Conservation (phyloP, 2,113 vertebrate genomes). For the Daphoenositta chrysoptera region DNA sequence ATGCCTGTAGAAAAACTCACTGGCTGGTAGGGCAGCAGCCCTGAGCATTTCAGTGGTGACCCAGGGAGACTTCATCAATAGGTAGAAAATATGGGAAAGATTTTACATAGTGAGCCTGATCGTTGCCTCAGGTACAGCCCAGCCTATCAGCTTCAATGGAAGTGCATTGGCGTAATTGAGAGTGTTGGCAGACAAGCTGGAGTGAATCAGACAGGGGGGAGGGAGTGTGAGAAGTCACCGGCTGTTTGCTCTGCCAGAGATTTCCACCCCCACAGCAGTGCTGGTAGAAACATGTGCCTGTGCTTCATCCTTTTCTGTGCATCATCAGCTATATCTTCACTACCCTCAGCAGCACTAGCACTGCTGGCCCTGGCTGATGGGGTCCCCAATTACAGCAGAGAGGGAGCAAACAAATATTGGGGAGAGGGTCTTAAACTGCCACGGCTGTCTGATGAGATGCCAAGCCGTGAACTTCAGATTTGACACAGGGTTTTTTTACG, state of each 20-base stretch:
- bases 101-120: not conserved
- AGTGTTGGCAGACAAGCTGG: constrained; percentile 20
- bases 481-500: not conserved
- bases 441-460: not conserved
- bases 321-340: not conserved
- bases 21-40: not conserved
- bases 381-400: not conserved
- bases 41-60: not conserved
- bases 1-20: not conserved
- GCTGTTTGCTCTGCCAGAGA: constrained; percentile 45
- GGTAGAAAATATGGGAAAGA: not conserved
- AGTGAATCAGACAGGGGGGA: constrained; percentile 17
- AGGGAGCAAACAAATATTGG: not conserved
- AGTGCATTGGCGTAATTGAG: not conserved
- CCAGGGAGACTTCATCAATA: not conserved
- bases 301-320: not conserved
- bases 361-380: rapidly evolving
- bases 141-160: not conserved
- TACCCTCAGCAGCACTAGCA: not conserved
- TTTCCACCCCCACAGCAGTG: constrained; percentile 39
- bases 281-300: not conserved
- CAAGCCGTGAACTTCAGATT: not conserved
- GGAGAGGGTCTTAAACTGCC: not conserved
- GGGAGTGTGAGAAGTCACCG: not conserved
- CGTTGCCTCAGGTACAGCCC: not conserved